Conservation (phyloP, 2,113 vertebrate genomes). For the Arvicanthis niloticus region DNA sequence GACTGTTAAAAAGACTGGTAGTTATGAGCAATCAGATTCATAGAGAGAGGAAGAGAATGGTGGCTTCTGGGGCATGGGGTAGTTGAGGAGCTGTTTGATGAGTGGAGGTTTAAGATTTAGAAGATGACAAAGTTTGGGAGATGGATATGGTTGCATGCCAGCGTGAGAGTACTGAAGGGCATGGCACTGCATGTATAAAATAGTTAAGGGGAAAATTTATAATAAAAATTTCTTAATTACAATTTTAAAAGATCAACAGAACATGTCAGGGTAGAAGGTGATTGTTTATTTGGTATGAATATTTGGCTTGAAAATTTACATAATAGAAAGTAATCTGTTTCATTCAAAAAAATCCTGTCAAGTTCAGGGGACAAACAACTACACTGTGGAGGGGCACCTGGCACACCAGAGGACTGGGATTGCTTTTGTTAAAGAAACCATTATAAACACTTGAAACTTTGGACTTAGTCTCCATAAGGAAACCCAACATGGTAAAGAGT, state of each 20-base stretch:
- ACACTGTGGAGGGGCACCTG: background rate
- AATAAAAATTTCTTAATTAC: background rate
- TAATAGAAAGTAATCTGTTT: slow-evolving; percentile 41
- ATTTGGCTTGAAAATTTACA: slow-evolving; percentile 37
- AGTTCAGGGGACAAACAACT: background rate
- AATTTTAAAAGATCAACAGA: background rate
- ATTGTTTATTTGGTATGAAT: slow-evolving; percentile 5
- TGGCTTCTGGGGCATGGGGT: background rate
- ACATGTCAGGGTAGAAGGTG: background rate
- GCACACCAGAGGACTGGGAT: background rate
- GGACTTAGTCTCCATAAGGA: background rate
- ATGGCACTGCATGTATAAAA: background rate
- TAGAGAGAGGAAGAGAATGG: background rate
- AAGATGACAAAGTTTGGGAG: background rate
- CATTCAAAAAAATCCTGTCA: background rate
- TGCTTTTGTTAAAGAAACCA: background rate
- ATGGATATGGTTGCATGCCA: background rate
- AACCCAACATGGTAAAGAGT: background rate
- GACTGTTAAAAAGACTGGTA: background rate
- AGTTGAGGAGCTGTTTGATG: background rate
- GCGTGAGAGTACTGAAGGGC: background rate
- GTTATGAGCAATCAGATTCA: background rate
- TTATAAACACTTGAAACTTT: slow-evolving; percentile 17
- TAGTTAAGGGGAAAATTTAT: background rate
- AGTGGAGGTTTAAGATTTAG: background rate